phyloP scores from a whole-genome alignment of 2,113 vertebrate species.

The Sigmodon hispidus region DNA sequence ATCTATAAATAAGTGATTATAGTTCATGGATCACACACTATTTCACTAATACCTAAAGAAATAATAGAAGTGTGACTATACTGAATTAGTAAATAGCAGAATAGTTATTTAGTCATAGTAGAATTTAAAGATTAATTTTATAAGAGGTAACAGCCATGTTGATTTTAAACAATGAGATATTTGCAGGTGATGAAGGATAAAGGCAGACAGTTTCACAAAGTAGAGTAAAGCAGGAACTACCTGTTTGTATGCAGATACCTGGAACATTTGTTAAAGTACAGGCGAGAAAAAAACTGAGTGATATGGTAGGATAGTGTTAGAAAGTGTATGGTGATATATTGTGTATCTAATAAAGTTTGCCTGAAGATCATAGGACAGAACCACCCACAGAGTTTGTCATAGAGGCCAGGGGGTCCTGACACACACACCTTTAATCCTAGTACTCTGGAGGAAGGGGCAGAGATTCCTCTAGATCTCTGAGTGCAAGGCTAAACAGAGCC shows the following conservation, averaged over 20 bases:
- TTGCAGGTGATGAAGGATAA: neutral
- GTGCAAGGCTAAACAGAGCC: no score
- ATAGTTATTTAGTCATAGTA: neutral
- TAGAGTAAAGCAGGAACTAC: neutral
- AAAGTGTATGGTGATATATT: no score
- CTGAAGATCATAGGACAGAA: no score
- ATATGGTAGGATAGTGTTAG: neutral
- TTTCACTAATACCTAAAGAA: neutral
- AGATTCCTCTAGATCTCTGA: no score
- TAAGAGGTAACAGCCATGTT: neutral
- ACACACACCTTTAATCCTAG: no score
- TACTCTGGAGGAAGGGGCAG: no score
- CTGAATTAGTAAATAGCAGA: neutral
- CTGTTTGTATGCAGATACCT: neutral
- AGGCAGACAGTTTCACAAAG: neutral
- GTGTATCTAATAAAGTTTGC: no score
- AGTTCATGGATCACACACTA: neutral
- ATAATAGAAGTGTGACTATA: neutral
- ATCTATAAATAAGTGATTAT: neutral
- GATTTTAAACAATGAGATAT: neutral
- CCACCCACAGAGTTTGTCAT: no score
- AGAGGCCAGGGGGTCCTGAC: no score
- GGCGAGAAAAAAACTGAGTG: neutral
- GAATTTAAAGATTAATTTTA: neutral
- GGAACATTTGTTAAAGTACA: neutral